Base-by-base conservation (phyloP, 1,140 invertebrate species). In the Geopemphigus sp. region DNA sequence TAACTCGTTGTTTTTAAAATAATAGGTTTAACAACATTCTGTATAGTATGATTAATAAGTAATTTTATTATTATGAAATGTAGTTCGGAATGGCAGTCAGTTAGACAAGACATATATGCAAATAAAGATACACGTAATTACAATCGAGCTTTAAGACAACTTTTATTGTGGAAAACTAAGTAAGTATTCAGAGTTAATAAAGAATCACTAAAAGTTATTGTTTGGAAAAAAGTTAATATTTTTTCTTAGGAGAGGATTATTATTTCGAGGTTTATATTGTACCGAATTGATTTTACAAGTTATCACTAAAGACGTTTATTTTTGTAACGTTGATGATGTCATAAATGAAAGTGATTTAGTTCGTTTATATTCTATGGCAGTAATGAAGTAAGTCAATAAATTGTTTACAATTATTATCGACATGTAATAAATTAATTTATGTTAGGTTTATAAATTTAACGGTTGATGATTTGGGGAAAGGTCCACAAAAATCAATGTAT, bases 201-300 rank as follows among this genome's bases (percentile, higher is more conserved):
- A 24, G 1, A 1, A 24, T 50, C 47, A 50, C 5, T 15, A 39
- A 39, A 39, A 39, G 8, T 17, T 12, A 22, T n/a, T 11, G 12
- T 24, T 24, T 39, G 19, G 5, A 68, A 8, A 24, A 22, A 45
- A 8, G 24, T 5, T 47, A 6, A 24, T 0, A 26, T 70, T 53
- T 11, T 57, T 6, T 45, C 59, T 0, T 61, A 78, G 74, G 50
- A 39, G 32, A 78, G 47, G 2, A 78, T 26, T n/a, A 78, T 63
- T 78, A 50, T 54, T 22, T 47, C 39, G 74, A 61, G 74, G 56
- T 29, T 47, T 78, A 78, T 19, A 29, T 61, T 63, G 57, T 19
- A 78, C 74, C 26, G 57, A 78, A 61, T 19, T 78, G 10, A 26
- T 78, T 47, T 61, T 78, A 47, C 74, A 78, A 78, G 74, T 63